phyloP scores from a whole-genome alignment of 2,888 invertebrate genomes.

The Stictocephala bisonia region DNA sequence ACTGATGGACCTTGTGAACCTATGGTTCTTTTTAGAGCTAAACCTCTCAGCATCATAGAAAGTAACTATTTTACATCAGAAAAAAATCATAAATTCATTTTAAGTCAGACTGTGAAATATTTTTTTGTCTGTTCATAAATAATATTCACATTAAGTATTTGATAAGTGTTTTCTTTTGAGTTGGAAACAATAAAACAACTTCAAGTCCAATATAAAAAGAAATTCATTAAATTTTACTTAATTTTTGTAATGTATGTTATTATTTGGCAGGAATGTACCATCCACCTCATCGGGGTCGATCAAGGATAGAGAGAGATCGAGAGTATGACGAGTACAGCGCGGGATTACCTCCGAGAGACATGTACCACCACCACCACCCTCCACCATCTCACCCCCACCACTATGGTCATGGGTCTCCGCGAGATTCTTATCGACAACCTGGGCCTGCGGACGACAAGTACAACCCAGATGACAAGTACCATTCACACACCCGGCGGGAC shows the following conservation, averaged over 20 bases:
- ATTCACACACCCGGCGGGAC: conserved; percentile 51
- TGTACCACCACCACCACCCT: conserved; percentile 53
- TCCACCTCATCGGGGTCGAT: conserved; percentile 63
- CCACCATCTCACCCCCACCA: conserved; percentile 50
- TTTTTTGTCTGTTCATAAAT: too few species aligned
- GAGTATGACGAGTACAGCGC: conserved; percentile 54
- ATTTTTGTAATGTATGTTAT: background rate
- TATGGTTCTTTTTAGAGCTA: too few species aligned
- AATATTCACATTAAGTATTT: too few species aligned
- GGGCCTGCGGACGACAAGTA: conserved; percentile 58
- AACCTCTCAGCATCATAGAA: too few species aligned
- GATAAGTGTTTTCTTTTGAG: too few species aligned
- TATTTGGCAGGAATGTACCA: conserved; percentile 54
- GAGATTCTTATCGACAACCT: conserved; percentile 66
- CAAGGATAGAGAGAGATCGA: conserved; percentile 64
- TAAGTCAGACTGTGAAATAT: too few species aligned
- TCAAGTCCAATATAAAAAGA: too few species aligned
- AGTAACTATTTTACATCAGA: too few species aligned
- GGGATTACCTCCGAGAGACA: conserved; percentile 51
- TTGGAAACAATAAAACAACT: too few species aligned
- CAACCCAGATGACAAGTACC: conserved; percentile 51
- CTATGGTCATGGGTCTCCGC: conserved; percentile 63
- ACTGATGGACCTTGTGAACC: too few species aligned
- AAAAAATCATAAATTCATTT: too few species aligned
- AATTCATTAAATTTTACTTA: background rate